A percentile compares a stretch with the other conserved stretches of the same genome.
These are phyloP conservation scores for Peromyscus californicus DNA, from an alignment of 2,113 vertebrate species.

Conservation along the genomic window DNA sequence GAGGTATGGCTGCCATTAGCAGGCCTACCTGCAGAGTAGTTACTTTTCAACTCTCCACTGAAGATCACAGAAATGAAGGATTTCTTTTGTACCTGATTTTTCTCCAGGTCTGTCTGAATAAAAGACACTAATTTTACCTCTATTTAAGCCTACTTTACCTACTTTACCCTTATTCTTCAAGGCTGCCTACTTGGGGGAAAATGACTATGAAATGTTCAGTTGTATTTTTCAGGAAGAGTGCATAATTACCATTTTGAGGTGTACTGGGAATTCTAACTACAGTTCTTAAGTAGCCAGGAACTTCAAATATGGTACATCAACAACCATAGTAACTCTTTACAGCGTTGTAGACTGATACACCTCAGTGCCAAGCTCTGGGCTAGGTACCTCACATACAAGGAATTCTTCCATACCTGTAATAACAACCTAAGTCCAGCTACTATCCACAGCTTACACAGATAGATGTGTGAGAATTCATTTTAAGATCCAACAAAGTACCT, in stretches of 20 bases:
- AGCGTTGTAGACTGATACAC: background rate
- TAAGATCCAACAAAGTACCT: background rate
- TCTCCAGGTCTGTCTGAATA: background rate
- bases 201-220: background rate
- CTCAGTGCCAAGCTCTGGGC: background rate
- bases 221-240: background rate
- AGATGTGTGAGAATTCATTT: conserved; percentile 20
- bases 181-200: background rate
- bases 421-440: background rate
- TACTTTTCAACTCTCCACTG: background rate
- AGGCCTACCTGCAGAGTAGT: background rate
- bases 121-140: background rate
- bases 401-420: background rate
- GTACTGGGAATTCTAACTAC: background rate
- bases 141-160: background rate
- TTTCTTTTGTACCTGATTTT: conserved; percentile 46
- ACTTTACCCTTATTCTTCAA: background rate
- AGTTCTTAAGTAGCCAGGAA: background rate
- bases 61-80: background rate
- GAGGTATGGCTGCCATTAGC: conserved; percentile 3
- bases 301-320: background rate
- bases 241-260: background rate
- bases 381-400: background rate
- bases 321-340: background rate
- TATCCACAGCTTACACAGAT: background rate